Evolutionary conservation across 2,888 invertebrate species (phyloP).

Genomic region (Plagiodera versicolora): DNA sequence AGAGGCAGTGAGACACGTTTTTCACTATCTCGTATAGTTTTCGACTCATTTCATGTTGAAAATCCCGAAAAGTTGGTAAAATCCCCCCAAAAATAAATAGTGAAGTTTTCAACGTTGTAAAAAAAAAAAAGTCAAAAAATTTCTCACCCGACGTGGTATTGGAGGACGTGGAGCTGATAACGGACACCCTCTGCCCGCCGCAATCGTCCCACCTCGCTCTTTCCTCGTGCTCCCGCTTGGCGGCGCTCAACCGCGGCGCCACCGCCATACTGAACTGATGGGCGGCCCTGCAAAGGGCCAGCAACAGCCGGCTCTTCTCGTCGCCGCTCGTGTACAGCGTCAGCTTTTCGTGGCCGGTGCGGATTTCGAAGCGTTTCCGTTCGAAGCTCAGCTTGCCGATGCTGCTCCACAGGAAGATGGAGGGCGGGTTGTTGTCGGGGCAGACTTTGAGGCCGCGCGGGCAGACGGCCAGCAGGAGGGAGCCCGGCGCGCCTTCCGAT

Average conservation of each 20-base stretch:
- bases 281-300: conserved; percentile 63
- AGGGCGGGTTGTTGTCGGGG: conserved; percentile 72
- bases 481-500: conserved; percentile 73
- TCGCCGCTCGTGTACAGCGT: conserved; percentile 90
- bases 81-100: no score
- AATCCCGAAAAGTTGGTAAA: no score
- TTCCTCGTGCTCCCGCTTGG: conserved; percentile 81
- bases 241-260: conserved; percentile 81
- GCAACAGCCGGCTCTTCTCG: conserved; percentile 89
- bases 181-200: conserved; percentile 53
- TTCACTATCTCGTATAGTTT: no score
- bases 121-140: no score
- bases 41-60: no score
- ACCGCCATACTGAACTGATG: conserved; percentile 96
- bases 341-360: conserved; percentile 84
- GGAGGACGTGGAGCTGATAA: conserved; percentile 87
- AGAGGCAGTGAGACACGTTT: no score
- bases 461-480: conserved; percentile 88
- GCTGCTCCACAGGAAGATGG: conserved; percentile 88
- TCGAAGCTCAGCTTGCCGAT: conserved; percentile 95
- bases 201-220: conserved; percentile 56
- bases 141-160: conserved; percentile 81
- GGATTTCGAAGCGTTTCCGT: conserved; percentile 96
- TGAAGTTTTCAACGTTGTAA: no score
- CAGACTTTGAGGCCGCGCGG: conserved; percentile 90